phyloP scores from a whole-genome alignment of 2,888 invertebrate genomes.

The Tupiocoris notatus region DNA sequence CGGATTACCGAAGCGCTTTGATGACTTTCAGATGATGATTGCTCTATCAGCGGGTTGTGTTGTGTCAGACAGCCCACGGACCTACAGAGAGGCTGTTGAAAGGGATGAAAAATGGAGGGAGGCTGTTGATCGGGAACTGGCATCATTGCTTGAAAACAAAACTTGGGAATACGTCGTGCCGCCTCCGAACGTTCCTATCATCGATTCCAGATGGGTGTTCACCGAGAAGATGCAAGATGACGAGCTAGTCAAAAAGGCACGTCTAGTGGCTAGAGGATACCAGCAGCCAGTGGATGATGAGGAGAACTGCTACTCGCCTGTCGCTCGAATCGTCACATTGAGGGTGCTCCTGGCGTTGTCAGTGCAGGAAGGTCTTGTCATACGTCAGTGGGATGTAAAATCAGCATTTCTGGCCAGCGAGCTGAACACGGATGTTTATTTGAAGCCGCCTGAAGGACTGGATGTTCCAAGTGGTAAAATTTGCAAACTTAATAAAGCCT shows the following conservation, averaged over 20 bases:
- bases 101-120: neutral
- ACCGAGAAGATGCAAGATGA: neutral
- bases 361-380: neutral
- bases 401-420: conserved; percentile 21
- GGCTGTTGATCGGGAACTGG: neutral
- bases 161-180: conserved; percentile 32
- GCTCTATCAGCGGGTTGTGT: neutral
- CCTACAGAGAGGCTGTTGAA: neutral
- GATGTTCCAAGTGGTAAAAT: neutral
- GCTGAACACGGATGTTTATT: conserved; percentile 10
- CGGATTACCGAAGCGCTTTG: conserved; percentile 44
- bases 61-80: neutral
- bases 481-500: conserved; percentile 16
- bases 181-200: neutral
- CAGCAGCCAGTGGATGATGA: conserved; percentile 23
- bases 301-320: conserved; percentile 20
- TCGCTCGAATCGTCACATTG: neutral
- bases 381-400: conserved; percentile 20
- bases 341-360: neutral
- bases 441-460: conserved; percentile 20
- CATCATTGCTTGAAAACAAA: conserved; percentile 2
- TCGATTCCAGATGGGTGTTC: conserved; percentile 37
- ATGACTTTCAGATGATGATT: neutral
- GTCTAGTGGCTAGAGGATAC: conserved; percentile 25
- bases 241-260: conserved; percentile 22